A percentile compares a stretch with the other conserved stretches of the same genome.
Evolutionary conservation across 2,113 vertebrate genomes (phyloP).

Genomic region (Balaeniceps rex): DNA sequence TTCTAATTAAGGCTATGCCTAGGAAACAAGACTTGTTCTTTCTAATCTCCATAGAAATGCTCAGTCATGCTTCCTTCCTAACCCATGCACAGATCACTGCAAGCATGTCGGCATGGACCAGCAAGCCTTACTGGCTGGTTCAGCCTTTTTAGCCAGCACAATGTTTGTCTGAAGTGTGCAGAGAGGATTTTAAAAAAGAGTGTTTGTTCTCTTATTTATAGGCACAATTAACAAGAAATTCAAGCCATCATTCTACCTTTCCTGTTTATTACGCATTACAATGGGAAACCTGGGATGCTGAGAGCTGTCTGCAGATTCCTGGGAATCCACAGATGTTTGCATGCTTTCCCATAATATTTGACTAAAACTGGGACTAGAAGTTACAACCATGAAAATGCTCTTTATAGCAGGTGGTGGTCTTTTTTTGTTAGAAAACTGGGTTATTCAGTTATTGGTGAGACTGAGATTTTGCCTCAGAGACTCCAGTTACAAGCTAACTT

Average conservation of each 20-base stretch:
- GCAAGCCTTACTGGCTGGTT: neutral
- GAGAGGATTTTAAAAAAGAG: neutral
- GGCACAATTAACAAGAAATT: neutral
- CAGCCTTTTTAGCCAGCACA: neutral
- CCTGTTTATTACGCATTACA: neutral
- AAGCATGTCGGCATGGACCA: neutral
- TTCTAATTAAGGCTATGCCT: conserved; percentile 24
- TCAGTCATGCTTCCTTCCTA: conserved; percentile 57
- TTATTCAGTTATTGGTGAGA: neutral
- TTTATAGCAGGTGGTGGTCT: neutral
- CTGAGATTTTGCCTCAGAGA: neutral
- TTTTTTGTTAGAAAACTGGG: neutral
- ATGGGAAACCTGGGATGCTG: neutral
- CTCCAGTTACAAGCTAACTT: conserved; percentile 3
- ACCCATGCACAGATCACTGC: neutral
- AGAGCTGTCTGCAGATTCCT: neutral
- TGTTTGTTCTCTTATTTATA: neutral
- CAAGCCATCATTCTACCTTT: neutral
- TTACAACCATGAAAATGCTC: neutral
- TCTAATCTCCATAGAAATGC: conserved; percentile 2
- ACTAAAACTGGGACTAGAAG: neutral
- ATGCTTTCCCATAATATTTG: neutral
- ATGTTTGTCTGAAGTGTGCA: neutral
- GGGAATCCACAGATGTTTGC: neutral
- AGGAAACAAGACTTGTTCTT: neutral